A percentile compares a stretch with the other conserved stretches of the same genome.
These are phyloP conservation scores for Rhegmatorhina hoffmannsi DNA, from an alignment of 2,113 vertebrate genomes.

Conservation along the genomic window DNA sequence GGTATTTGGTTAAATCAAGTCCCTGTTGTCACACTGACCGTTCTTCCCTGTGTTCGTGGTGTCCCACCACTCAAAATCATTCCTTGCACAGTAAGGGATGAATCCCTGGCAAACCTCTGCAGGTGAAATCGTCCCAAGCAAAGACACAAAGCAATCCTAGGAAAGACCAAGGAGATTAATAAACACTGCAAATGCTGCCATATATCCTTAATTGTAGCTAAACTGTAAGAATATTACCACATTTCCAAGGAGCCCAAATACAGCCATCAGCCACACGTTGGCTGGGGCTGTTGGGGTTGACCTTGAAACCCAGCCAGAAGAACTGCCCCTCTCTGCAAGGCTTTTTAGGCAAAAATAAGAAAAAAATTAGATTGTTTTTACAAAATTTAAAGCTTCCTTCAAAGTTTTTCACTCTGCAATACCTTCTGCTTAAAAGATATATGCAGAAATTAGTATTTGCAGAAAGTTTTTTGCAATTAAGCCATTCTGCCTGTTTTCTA, in stretches of 20 bases:
- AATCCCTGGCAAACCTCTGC: background rate
- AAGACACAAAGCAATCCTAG: accelerated
- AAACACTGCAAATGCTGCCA: background rate
- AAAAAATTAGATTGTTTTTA: background rate
- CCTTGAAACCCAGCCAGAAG: background rate
- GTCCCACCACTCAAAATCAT: accelerated
- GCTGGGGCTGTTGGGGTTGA: accelerated
- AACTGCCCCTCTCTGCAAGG: background rate
- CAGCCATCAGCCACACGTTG: accelerated
- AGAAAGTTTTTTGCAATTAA: background rate
- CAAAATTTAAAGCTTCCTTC: background rate
- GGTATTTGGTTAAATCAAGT: accelerated
- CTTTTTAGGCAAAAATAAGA: background rate
- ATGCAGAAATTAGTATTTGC: accelerated
- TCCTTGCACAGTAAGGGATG: accelerated
- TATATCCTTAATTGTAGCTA: background rate
- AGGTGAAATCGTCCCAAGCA: background rate
- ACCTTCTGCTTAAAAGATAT: background rate
- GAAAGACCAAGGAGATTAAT: background rate
- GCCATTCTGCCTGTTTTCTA: background rate
- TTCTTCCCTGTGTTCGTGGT: accelerated
- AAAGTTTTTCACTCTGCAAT: background rate
- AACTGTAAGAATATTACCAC: accelerated
- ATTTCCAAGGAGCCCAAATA: accelerated
- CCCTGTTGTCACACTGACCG: accelerated